Evolutionary conservation across 2,113 vertebrate species (phyloP).

Genomic region (Anarhynchus alexandrinus): DNA sequence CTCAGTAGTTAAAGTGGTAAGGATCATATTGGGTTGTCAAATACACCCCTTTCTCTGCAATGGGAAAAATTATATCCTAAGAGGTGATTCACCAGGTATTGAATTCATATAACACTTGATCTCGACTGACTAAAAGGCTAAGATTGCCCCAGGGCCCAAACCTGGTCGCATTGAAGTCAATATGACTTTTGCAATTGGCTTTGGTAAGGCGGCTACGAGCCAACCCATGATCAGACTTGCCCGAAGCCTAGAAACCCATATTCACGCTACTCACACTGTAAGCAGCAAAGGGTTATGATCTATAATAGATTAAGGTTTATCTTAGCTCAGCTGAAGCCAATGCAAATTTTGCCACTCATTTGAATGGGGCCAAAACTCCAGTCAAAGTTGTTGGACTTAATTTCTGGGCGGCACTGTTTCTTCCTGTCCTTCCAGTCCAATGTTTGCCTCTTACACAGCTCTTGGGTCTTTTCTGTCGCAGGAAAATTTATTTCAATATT

Average conservation of each 20-base stretch:
- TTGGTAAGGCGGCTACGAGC: not conserved
- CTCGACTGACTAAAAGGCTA: not conserved
- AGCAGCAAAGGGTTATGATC: not conserved
- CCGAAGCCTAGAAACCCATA: slow-evolving; percentile 24
- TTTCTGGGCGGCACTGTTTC: not conserved
- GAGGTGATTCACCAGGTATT: slow-evolving; percentile 31
- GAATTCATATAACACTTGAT: not conserved
- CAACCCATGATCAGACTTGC: not conserved
- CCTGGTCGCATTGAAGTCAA: not conserved
- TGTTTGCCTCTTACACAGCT: not conserved
- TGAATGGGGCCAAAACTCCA: not conserved
- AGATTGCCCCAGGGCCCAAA: not conserved
- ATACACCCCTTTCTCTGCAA: not conserved
- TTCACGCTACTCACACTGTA: not conserved
- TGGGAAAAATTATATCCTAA: not conserved
- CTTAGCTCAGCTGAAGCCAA: not conserved
- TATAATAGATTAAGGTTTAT: not conserved
- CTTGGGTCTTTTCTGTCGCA: not conserved
- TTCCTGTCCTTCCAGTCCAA: not conserved
- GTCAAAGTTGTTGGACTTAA: not conserved
- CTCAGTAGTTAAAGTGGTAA: not conserved
- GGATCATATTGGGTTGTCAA: not conserved
- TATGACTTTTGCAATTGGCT: slow-evolving; percentile 13
- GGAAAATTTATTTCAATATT: not conserved
- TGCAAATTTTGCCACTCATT: slow-evolving; percentile 7